Conservation (phyloP, 2,797 vertebrate genomes). For the Hozukius guyotensis region DNA sequence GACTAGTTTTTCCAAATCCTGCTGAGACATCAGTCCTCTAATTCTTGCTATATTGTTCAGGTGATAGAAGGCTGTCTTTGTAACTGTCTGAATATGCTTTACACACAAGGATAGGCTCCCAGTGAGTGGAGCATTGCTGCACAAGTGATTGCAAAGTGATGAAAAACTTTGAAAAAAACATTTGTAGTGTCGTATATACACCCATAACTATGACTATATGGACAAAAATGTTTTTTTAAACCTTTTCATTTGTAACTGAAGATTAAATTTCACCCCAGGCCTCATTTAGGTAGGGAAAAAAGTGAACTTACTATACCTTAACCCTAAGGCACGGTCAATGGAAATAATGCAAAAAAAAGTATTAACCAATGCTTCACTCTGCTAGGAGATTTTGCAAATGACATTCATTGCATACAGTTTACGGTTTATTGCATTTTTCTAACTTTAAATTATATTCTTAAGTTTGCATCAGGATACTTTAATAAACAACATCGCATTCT, state of each 20-base stretch:
- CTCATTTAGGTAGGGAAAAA: background rate
- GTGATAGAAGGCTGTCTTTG: no score
- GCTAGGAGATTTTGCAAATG: background rate
- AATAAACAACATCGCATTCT: background rate
- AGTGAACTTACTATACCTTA: background rate
- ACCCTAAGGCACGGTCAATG: background rate
- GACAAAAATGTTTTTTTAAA: background rate
- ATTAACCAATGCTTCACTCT: background rate
- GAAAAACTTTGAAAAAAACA: background rate
- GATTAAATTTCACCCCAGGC: background rate
- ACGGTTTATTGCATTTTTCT: background rate
- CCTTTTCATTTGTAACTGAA: background rate
- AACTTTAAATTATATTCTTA: background rate
- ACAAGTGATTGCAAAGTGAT: background rate
- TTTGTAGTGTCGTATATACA: background rate
- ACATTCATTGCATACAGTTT: background rate
- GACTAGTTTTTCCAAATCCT: no score
- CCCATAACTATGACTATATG: background rate
- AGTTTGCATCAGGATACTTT: background rate
- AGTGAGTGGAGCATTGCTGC: background rate
- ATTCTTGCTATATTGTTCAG: no score
- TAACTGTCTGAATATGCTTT: background rate
- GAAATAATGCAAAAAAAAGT: background rate
- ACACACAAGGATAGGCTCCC: background rate
- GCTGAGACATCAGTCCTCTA: no score